Evolutionary conservation across 1,140 invertebrate species (phyloP), one percentile per base, ranked within the genome.

Genomic region (Drosophila nikananu): DNA sequence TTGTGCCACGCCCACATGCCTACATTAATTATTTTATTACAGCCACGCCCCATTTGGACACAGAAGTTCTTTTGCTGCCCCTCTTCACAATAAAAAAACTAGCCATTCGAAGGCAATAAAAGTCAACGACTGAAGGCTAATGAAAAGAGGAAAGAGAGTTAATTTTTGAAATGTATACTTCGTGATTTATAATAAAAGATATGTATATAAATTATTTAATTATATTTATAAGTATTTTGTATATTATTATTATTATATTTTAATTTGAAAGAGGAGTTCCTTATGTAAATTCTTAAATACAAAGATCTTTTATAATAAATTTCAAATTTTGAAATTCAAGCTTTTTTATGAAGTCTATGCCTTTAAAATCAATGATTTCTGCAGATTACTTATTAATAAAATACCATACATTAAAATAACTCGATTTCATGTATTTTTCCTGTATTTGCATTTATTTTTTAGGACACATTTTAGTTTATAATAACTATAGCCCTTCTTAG

Each of bases 71-170:
- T 10, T 23, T 19, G 10, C 19, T 27, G 13, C 37, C 21, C 59
- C n/a, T 6, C 1, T 48, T n/a, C 8, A 15, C 23, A 13, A 27
- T 30, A 9, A 27, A 42, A 42, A 32, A 37, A 19, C 32, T 48
- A 15, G 17, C 35, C 9, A 35, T 51, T 15, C 8, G 27, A 60
- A 81, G 75, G 80, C 67, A 86, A 87, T 83, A 82, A 86, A 86
- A 87, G 72, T 71, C 83, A 80, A 77, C 72, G 62, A 54, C 68
- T 48, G 25, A 55, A 42, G 57, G 83, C 83, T 87, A 87, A 87
- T 83, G 77, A 87, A 49, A 49, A 32, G 9, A 10, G 32, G 17
- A 12, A 1, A 1, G 5, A 19, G 6, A 32, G 6, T 32, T 41
- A n/a, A 8, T n/a, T 9, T 8, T 9, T 3, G 0, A n/a, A 17